Conservation (phyloP, 2,113 vertebrate species). For the Pholis gunnellus region DNA sequence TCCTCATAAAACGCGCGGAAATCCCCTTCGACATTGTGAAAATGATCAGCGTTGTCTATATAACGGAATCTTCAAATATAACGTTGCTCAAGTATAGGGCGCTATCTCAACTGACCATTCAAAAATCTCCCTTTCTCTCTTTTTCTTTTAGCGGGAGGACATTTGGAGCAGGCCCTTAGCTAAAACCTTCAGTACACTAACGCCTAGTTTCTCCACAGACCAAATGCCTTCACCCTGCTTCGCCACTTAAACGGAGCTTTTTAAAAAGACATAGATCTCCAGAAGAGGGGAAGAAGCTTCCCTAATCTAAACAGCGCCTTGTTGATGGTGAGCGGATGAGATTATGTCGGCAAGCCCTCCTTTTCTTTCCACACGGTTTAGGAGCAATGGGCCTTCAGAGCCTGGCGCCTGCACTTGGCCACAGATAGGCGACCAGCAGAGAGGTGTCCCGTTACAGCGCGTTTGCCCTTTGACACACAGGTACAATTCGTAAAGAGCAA, state of each 20-base stretch:
- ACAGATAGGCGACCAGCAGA: constrained; percentile 68
- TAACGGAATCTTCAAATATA: not conserved
- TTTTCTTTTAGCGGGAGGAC: not conserved
- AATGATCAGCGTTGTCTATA: not conserved
- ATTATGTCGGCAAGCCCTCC: constrained; percentile 77
- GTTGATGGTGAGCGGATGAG: constrained; percentile 84
- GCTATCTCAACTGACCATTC: too few species aligned
- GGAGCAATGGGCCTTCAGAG: constrained; percentile 78
- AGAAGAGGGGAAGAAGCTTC: constrained; percentile 52
- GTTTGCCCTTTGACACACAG: constrained; percentile 36
- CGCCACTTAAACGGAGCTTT: constrained; percentile 59
- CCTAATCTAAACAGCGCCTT: constrained; percentile 82
- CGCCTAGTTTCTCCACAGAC: not conserved
- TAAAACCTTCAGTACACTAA: not conserved
- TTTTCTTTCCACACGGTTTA: constrained; percentile 79
- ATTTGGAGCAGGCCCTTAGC: not conserved
- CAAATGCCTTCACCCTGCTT: not conserved
- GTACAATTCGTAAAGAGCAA: not conserved
- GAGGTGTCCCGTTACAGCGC: constrained; percentile 75
- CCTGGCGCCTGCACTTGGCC: constrained; percentile 84
- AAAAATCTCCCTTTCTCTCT: not conserved
- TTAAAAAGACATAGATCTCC: constrained; percentile 65
- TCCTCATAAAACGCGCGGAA: not conserved
- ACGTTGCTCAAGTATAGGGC: too few species aligned
- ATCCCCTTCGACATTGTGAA: not conserved